Evolutionary conservation across 2,113 vertebrate genomes (phyloP).

Genomic region (Anoura caudifer): DNA sequence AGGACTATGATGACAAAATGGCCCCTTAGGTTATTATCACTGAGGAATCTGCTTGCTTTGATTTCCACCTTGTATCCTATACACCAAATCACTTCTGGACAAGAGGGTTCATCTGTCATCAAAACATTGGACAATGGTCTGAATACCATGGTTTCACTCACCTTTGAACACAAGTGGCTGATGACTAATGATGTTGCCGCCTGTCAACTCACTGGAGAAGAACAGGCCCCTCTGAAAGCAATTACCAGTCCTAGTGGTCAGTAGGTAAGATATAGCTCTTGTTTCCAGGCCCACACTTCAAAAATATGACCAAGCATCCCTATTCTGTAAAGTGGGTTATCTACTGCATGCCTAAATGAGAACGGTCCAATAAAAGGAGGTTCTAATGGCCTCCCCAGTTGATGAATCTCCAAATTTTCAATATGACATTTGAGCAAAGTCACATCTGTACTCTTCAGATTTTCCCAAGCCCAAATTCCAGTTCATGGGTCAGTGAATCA

Average conservation of each 20-base stretch:
- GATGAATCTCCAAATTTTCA: constrained; percentile 23
- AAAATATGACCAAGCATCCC: background rate
- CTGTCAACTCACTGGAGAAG: constrained; percentile 21
- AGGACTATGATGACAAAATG: background rate
- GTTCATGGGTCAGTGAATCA: background rate
- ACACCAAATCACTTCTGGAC: background rate
- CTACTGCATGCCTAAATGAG: background rate
- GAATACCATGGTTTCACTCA: background rate
- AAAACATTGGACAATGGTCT: background rate
- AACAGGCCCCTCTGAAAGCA: constrained; percentile 40
- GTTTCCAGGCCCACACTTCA: background rate
- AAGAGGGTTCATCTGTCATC: background rate
- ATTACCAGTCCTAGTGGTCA: constrained; percentile 46
- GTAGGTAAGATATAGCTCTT: background rate
- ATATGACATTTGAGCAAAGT: constrained; percentile 40
- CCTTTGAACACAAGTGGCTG: background rate
- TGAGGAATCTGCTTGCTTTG: background rate
- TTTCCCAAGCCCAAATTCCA: background rate
- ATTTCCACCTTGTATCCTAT: background rate
- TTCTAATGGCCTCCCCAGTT: background rate
- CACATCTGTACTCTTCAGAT: background rate
- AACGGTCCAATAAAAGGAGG: background rate
- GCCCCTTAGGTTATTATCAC: background rate
- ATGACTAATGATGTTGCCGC: background rate
- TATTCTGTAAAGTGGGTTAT: background rate